Evolutionary conservation across 37 sponge, comb jelly and placozoan genomes (phyloP), one percentile per base, ranked within the genome.

Genomic region (Petrosia ficiformis): DNA sequence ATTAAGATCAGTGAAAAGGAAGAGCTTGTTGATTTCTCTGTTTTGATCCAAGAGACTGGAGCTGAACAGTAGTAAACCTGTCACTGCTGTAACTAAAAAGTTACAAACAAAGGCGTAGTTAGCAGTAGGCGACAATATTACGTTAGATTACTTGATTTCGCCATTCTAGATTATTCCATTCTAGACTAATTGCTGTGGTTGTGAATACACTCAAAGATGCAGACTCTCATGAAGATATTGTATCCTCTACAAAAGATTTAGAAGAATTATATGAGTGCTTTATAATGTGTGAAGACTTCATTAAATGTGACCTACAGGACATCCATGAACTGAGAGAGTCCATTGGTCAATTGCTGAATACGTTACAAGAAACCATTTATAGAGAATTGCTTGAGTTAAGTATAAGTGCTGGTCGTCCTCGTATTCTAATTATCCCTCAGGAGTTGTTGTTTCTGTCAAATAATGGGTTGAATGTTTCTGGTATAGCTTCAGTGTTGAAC

Each of bases 401-500:
- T 48, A 48, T 48, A 48, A 48, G 54, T 8, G 14, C 54, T 48
- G 78, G 85, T 43, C 75, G 85, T 14, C 78, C 85, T 4, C 2
- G 52, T n/a, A 52, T 84, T 31, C n/a, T 29, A 16, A 70, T 85
- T 52, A 35, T 3, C 25, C 39, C 73, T 52, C 68, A 71, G 30
- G 67, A 78, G 44, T 58, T 86, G 29, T 11, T 29, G 2, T 79
- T 68, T 74, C 39, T 74, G 0, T 54, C 78, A 2, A 75, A 79
- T 33, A 44, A 74, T 57, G 80, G 71, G 40, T 86, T 86, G 59
- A 37, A 38, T 57, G 63, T 79, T 21, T n/a, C 34, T 64, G 81
- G 76, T 41, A 87, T 87, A 3, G 43, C 70, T 28, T 28, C 21
- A 3, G 30, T 87, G 56, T 70, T 87, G 14, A 44, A 21, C 19